Evolutionary conservation across 2,888 invertebrate genomes (phyloP), one percentile per base, ranked within the genome.

Genomic region (Melinopterus prodromus): DNA sequence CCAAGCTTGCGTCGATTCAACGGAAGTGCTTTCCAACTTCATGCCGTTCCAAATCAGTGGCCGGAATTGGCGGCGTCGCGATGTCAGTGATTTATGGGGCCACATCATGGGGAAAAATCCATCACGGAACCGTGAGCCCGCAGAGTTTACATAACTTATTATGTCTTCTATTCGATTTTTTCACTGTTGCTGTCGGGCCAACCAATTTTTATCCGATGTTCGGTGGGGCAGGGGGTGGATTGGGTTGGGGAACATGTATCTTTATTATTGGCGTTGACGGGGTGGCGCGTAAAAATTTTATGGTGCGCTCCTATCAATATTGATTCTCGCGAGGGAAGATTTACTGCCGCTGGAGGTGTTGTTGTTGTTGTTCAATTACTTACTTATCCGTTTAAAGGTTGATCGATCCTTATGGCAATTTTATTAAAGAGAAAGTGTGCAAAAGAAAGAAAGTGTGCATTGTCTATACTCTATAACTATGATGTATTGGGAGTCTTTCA

Each of bases 241-340:
- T 7, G 12, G 53, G 53, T 9, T 53, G 9, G 53, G 12, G 53
- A 12, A 53, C 53, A 53, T 53, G 53, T 53, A 53, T 53, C 53
- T 53, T 53, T 53, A 53, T 53, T 53, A 53, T 53, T 53, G 6
- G 71, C 2, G 71, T 71, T 71, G 71, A 71, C 26, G 71, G 71
- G 71, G 16, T n/a, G 71, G 9, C 16, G 71, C 71, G 71, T 71
- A 71, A 71, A 71, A 71, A 71, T 16, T 71, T 71, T 16, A 71
- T 26, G 26, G 37, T n/a, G 14, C n/a, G 74, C 37, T 36, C 35
- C n/a, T 74, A 74, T 36, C 14, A 74, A 74, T 53, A 53, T 53
- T 53, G 53, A 53, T 53, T 53, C 53, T 53, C 12, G 53, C 53
- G 53, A 12, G 53, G 53, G 53, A 53, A 53, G 53, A 53, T 53